Base-by-base conservation (phyloP, 2,888 invertebrate genomes). In the Cerceris rybyensis region DNA sequence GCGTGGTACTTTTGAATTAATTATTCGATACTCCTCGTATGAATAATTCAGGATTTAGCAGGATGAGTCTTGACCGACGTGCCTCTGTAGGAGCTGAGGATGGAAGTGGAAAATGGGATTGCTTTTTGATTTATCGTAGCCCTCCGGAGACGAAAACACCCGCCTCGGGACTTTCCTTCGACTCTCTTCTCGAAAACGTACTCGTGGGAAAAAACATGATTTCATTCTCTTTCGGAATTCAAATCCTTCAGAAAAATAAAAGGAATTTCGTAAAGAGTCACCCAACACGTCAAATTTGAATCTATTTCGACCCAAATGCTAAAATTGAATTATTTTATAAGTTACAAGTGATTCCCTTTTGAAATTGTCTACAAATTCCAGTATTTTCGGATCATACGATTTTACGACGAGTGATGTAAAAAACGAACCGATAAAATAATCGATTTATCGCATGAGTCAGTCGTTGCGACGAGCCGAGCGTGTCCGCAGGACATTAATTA, bases 1-100 rank as follows among this genome's bases (percentile, higher is more conserved):
- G 73, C 78, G 82, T 78, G 78, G 78, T 86, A 81, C 84, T 81
- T 81, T 87, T 84, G 87, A 86, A 88, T 88, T 85, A 87, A 87
- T 88, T 87, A 88, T 87, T 86, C 80, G 78, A 84, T 86, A 81
- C 79, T 78, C 55, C 61, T 78, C 68, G 54, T 77, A 87, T 87
- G 88, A 88, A 88, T 88, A 82, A 88, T 88, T 88, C 85, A 88
- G 66, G 68, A 69, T 65, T 70, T 75, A 64, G 60, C 58, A 65
- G 67, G 71, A 84, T 79, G 78, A 83, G 74, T 79, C 75, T 79
- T 78, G 67, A 78, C 67, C 78, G 65, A 54, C 52, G 46, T 52
- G 55, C 58, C 55, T 60, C 66, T 52, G 55, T 52, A 13, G 28
- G 28, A 28, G 43, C 46, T 11, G 55, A 65, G 69, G 58, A 41